Evolutionary conservation across 2,888 invertebrate genomes (phyloP).

Genomic region (Scaptomyza reducta): DNA sequence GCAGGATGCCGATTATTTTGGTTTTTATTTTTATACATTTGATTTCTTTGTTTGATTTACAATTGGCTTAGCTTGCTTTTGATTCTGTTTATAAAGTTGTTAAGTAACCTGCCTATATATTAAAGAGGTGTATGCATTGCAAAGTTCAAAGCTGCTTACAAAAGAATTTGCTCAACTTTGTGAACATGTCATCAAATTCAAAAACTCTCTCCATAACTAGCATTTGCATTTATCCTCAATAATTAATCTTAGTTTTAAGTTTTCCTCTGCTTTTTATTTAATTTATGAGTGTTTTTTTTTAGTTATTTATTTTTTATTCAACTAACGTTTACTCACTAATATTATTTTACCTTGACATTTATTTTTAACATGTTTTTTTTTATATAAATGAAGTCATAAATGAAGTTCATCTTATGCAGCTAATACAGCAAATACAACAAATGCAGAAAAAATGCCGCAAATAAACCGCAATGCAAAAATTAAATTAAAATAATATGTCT

Average conservation of each 20-base stretch:
- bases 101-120: conserved; percentile 21
- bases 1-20: conserved; percentile 15
- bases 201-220: conserved; percentile 15
- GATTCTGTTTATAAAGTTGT: conserved; percentile 30
- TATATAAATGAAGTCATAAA: conserved; percentile 51
- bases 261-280: conserved; percentile 20
- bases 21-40: conserved; percentile 28
- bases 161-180: conserved; percentile 20
- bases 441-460: conserved; percentile 39
- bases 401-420: conserved; percentile 50
- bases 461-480: conserved; percentile 62
- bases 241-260: conserved; percentile 40
- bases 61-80: conserved; percentile 49
- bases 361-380: conserved; percentile 37
- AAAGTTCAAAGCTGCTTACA: conserved; percentile 25
- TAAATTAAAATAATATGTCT: conserved; percentile 56
- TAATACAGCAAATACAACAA: conserved; percentile 41
- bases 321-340: conserved; percentile 66
- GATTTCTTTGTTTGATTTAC: conserved; percentile 61
- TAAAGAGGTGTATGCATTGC: conserved; percentile 40
- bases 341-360: conserved; percentile 45
- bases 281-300: conserved; percentile 6
- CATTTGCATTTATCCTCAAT: conserved; percentile 39
- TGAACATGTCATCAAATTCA: conserved; percentile 18
- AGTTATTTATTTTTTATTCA: conserved; percentile 41